Conservation (phyloP, 2,797 vertebrate genomes). For the Eutrigla gurnardus region DNA sequence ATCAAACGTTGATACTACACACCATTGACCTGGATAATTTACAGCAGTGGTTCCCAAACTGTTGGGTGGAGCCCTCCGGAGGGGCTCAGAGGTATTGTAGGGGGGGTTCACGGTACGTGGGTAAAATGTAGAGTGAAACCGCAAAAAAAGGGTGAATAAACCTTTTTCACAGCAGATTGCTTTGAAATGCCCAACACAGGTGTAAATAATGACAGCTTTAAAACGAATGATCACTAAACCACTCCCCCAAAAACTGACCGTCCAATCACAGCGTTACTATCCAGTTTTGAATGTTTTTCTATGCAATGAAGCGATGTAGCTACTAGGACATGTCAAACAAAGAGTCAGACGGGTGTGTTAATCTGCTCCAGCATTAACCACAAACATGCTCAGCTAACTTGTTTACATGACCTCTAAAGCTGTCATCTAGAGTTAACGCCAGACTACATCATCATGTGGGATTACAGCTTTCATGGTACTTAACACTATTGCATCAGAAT, state of each 20-base stretch:
- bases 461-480: background rate
- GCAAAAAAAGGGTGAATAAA: background rate
- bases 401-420: background rate
- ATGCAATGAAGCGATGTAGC: background rate
- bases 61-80: constrained; percentile 5
- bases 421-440: background rate
- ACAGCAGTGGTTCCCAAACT: constrained; percentile 49
- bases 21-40: constrained; percentile 9
- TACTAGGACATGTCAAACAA: background rate
- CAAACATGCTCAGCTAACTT: background rate
- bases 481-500: background rate
- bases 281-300: background rate
- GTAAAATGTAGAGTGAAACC: background rate
- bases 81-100: background rate
- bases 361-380: background rate
- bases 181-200: background rate
- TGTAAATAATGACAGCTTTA: background rate
- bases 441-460: background rate
- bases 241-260: background rate
- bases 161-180: constrained; percentile 1
- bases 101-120: background rate
- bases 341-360: background rate
- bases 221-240: background rate
- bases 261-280: background rate
- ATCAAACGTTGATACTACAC: constrained; percentile 24